phyloP scores from a whole-genome alignment of 2,797 vertebrate genomes.

The Lagorchestes hirsutus region DNA sequence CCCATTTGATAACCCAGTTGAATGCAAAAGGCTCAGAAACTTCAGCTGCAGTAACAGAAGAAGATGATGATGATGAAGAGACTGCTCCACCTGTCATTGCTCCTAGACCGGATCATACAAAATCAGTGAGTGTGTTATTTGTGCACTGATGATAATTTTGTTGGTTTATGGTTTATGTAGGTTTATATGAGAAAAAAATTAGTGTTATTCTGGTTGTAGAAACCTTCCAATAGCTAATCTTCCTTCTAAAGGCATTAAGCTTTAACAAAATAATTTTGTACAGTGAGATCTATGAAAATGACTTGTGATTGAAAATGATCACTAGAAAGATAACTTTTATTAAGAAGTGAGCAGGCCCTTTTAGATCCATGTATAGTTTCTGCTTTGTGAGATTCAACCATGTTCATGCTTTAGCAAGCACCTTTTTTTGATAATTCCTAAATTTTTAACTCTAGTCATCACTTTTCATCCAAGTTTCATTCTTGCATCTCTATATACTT shows the following conservation, averaged over 20 bases:
- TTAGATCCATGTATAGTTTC: conserved; percentile 40
- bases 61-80: conserved; percentile 95
- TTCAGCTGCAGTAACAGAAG: conserved; percentile 88
- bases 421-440: not conserved
- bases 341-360: not conserved
- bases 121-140: conserved; percentile 90
- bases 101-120: conserved; percentile 96
- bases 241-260: not conserved
- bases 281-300: conserved; percentile 6
- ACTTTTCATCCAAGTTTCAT: conserved; percentile 29
- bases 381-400: not conserved
- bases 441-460: conserved; percentile 25
- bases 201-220: conserved; percentile 20
- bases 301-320: conserved; percentile 13
- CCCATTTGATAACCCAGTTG: conserved; percentile 84
- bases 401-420: not conserved
- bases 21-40: conserved; percentile 93
- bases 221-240: not conserved
- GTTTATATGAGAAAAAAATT: conserved; percentile 20
- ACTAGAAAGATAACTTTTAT: conserved; percentile 22
- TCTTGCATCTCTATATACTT: conserved; percentile 12
- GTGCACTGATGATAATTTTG: not conserved
- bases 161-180: not conserved
- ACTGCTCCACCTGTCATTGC: conserved; percentile 94
- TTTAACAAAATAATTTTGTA: conserved; percentile 14